phyloP scores from a whole-genome alignment of 2,888 invertebrate genomes.

The Hypena proboscidalis region DNA sequence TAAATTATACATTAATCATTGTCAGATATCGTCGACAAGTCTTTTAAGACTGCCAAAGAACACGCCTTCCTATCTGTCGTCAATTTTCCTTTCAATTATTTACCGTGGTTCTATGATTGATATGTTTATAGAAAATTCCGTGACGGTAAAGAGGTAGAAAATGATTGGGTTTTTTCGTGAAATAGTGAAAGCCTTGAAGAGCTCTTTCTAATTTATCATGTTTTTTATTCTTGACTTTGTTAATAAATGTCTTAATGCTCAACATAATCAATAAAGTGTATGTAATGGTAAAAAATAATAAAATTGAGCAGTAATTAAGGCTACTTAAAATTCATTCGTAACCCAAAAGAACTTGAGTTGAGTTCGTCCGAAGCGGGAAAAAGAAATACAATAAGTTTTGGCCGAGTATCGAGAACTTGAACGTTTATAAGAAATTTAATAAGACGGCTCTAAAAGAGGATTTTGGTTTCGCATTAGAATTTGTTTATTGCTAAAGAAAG shows the following conservation, averaged over 20 bases:
- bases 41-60: slow-evolving; percentile 48
- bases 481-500: too few species aligned
- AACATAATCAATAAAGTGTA: too few species aligned
- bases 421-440: slow-evolving; percentile 73
- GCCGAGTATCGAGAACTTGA: slow-evolving; percentile 51
- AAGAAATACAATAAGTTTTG: slow-evolving; percentile 65
- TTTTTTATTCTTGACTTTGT: too few species aligned
- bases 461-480: too few species aligned
- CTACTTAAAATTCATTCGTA: slow-evolving; percentile 65
- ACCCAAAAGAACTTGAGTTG: slow-evolving; percentile 51
- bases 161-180: too few species aligned
- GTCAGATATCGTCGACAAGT: slow-evolving; percentile 50
- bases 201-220: too few species aligned
- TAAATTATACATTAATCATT: slow-evolving; percentile 60
- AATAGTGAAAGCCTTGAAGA: too few species aligned
- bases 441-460: slow-evolving; percentile 65
- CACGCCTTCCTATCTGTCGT: slow-evolving; percentile 48
- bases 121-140: slow-evolving; percentile 36
- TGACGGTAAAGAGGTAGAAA: too few species aligned
- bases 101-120: slow-evolving; percentile 52
- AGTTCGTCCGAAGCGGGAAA: slow-evolving; percentile 50
- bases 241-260: too few species aligned
- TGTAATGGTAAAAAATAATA: too few species aligned
- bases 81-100: slow-evolving; percentile 59
- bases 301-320: slow-evolving; percentile 52